Base-by-base conservation (phyloP, 1,140 invertebrate species). In the Lasioglossum albipes region DNA sequence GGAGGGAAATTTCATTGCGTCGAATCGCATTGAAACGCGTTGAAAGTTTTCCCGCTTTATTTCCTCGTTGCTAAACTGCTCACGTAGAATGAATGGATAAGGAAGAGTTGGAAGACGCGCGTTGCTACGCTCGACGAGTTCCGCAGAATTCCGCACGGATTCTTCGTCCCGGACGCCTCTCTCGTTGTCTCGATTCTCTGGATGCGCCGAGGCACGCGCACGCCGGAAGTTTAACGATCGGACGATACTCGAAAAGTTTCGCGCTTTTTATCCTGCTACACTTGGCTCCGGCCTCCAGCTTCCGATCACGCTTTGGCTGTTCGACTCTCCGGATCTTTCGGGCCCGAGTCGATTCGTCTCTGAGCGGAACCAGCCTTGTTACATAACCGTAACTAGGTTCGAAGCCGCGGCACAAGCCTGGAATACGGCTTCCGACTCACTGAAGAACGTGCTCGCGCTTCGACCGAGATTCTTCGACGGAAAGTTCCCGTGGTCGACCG, bases 41-140 rank as follows among this genome's bases (percentile, higher is more conserved):
- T 81, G 84, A 75, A 85, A 85, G 84, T 85, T 85, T 82, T 22
- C 83, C 73, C 84, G 83, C 79, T 85, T 84, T 85, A 84, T 82
- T 85, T 77, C 71, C 77, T 59, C 69, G 68, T 84, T 75, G 73
- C 69, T 84, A 85, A 85, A 79, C 84, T 67, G 83, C 79, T 84
- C 84, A 84, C 84, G 84, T 85, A 84, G 84, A 82, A 85, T 85
- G 83, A 85, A 85, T 85, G 84, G 84, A 77, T 85, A 84, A 85
- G 70, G 84, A 75, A 81, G 77, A 54, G 42, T 16, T 31, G n/a
- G 41, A 41, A 52, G 68, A 64, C 65, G 78, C 71, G 68, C 71
- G 75, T 75, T 64, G 84, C 79, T 84, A 62, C 52, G 54, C 61
- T 59, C 70, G 71, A 66, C 68, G 67, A 75, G 71, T 68, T 62